Evolutionary conservation across 2,797 vertebrate species (phyloP).

Genomic region (Eleutherodactylus coqui): DNA sequence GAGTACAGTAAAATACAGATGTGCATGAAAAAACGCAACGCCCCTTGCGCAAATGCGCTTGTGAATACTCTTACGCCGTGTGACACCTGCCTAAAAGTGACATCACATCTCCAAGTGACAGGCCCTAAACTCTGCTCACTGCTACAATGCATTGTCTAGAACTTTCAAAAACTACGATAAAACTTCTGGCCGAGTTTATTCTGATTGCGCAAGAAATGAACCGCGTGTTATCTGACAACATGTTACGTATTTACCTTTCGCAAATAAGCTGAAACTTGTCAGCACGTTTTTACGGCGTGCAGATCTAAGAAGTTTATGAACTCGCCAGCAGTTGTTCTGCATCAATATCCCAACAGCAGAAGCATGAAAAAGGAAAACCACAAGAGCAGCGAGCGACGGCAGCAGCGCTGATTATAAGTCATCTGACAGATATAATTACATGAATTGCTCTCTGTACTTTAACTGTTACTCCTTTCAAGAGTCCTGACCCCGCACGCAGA

Average conservation of each 20-base stretch:
- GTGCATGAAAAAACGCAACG: too few relatives aligned
- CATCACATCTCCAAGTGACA: neutral
- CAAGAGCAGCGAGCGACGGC: conserved; percentile 64
- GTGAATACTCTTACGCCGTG: too few relatives aligned
- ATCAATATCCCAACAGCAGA: conserved; percentile 46
- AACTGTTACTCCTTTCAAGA: conserved; percentile 82
- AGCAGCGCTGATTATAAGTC: conserved; percentile 63
- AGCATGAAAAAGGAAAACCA: conserved; percentile 63
- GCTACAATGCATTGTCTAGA: neutral
- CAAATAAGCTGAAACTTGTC: neutral
- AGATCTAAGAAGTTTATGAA: conserved; percentile 28
- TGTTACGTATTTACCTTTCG: neutral
- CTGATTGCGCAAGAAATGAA: neutral
- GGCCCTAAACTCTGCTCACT: neutral
- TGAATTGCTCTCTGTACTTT: conserved; percentile 72
- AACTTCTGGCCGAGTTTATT: neutral
- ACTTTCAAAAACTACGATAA: neutral
- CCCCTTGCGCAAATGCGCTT: too few relatives aligned
- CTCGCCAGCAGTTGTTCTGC: conserved; percentile 22
- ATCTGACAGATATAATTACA: conserved; percentile 65
- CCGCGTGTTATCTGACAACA: neutral
- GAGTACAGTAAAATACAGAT: too few relatives aligned
- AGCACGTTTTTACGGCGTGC: neutral
- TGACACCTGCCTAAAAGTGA: neutral
- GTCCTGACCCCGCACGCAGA: conserved; percentile 77